Percentiles rank a stretch among this genome's conserved stretches.
Evolutionary conservation across 2,113 vertebrate genomes (phyloP).

Genomic region (Macrotis lagotis): DNA sequence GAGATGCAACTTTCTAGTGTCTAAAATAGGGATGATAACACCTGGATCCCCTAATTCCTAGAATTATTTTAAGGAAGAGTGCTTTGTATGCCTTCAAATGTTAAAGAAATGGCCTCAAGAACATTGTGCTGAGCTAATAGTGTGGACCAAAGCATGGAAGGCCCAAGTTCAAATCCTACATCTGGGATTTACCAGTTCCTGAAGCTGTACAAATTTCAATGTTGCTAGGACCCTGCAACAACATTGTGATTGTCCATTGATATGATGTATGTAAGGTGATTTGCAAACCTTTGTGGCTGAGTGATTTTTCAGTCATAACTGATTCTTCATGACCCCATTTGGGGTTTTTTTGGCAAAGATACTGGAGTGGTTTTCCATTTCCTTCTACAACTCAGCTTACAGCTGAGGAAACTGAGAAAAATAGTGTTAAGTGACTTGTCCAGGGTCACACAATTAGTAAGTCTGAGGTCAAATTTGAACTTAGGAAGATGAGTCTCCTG

Average conservation of each 20-base stretch:
- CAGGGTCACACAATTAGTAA: neutral
- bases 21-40: neutral
- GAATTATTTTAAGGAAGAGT: neutral
- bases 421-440: neutral
- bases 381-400: neutral
- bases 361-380: neutral
- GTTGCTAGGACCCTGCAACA: neutral
- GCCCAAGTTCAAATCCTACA: neutral
- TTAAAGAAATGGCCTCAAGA: neutral
- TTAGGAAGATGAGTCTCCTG: neutral
- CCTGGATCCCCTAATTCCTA: neutral
- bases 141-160: no score
- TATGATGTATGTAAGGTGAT: neutral
- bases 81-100: no score
- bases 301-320: neutral
- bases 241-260: neutral
- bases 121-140: neutral
- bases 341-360: neutral
- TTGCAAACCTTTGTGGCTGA: neutral
- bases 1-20: neutral
- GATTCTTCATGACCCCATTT: neutral
- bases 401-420: neutral
- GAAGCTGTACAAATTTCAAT: neutral
- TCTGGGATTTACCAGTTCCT: neutral
- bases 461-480: neutral